Evolutionary conservation across 2,888 invertebrate genomes (phyloP).

Genomic region (Quadroppia sp.): DNA sequence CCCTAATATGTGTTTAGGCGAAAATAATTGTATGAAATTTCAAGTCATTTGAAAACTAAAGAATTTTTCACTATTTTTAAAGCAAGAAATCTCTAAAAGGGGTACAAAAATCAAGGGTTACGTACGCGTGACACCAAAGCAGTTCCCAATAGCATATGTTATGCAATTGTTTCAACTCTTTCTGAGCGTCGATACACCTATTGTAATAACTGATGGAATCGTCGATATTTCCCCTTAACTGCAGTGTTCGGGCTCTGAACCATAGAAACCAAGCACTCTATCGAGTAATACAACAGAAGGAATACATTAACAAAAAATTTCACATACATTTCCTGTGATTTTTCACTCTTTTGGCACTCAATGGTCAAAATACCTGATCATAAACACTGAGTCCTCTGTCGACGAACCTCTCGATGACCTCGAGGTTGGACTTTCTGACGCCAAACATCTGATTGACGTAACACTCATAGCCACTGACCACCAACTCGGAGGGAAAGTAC

Average conservation of each 20-base stretch:
- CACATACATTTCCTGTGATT: too few relatives aligned
- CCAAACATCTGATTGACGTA: slow-evolving; percentile 39
- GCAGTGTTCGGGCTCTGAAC: slow-evolving; percentile 78
- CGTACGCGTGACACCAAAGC: slow-evolving; percentile 78
- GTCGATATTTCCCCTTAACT: slow-evolving; percentile 71
- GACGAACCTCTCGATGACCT: neutral
- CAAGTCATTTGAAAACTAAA: neutral
- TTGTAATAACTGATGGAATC: slow-evolving; percentile 68
- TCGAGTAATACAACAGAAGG: slow-evolving; percentile 46
- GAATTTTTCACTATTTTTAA: neutral
- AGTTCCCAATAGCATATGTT: slow-evolving; percentile 92
- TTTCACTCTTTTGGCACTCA: too few relatives aligned
- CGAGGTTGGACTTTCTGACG: neutral
- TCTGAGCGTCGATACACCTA: slow-evolving; percentile 63
- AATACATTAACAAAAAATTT: neutral
- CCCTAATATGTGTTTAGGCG: slow-evolving; percentile 49
- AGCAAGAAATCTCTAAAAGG: neutral
- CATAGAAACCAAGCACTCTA: slow-evolving; percentile 87
- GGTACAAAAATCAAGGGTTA: neutral
- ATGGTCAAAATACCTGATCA: neutral
- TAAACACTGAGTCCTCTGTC: slow-evolving; percentile 5
- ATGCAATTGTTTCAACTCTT: slow-evolving; percentile 77
- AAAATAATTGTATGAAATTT: neutral
- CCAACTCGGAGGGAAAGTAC: neutral
- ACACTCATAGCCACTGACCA: slow-evolving; percentile 34